Conservation (phyloP, 1,140 invertebrate species). For the Conus ventricosus region DNA sequence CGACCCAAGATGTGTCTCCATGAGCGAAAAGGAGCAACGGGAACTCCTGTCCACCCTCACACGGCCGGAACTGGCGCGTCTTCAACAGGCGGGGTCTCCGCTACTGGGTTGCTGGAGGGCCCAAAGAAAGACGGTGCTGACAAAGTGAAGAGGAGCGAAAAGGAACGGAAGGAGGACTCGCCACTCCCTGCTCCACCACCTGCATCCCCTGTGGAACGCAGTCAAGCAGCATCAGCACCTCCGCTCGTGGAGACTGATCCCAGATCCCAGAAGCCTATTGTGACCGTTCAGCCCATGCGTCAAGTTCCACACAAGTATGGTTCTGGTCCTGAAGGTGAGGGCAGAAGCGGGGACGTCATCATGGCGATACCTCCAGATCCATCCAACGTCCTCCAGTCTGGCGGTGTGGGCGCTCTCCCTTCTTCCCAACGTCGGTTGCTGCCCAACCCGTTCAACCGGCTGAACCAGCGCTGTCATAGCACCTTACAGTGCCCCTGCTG, state of each 20-base stretch:
- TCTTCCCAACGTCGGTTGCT: slow-evolving; percentile 22
- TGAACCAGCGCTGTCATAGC: slow-evolving; percentile 52
- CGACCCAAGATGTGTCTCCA: neutral
- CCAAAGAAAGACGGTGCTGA: neutral
- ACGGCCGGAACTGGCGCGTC: neutral
- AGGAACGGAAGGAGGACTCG: neutral
- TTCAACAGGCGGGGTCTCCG: neutral
- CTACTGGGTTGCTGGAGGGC: neutral
- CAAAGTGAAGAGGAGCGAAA: neutral
- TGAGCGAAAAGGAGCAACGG: neutral
- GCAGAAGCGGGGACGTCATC: neutral
- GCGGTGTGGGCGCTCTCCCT: neutral
- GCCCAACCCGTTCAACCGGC: slow-evolving; percentile 51
- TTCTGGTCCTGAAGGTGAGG: neutral
- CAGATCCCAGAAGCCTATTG: neutral
- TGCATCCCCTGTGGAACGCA: neutral
- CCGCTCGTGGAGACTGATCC: neutral
- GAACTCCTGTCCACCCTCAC: slow-evolving; percentile 14
- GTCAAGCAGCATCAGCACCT: neutral
- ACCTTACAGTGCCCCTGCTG: slow-evolving; percentile 53
- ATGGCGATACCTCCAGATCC: neutral
- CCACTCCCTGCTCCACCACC: neutral
- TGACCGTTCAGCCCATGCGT: slow-evolving; percentile 6
- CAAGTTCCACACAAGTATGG: neutral
- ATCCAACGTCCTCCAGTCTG: neutral